Conservation (phyloP, 2,113 vertebrate species). For the Hymenochirus boettgeri region DNA sequence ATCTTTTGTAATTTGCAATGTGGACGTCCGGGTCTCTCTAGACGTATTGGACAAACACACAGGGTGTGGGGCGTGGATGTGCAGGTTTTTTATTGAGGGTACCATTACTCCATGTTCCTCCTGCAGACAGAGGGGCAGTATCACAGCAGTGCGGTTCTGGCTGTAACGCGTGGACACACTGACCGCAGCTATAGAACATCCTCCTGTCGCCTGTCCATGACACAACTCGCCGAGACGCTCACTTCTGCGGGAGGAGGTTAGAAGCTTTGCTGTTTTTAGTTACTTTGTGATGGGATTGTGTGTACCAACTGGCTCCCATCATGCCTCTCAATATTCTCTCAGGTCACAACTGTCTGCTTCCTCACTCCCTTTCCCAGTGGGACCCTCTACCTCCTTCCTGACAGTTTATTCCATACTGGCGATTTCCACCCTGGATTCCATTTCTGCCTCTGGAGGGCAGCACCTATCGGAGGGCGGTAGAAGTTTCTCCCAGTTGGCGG, state of each 20-base stretch:
- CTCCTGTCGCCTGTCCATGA: conserved; percentile 66
- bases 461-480: neutral
- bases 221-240: conserved; percentile 73
- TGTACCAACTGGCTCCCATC: no score
- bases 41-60: no score
- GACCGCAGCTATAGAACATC: conserved; percentile 69
- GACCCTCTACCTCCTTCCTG: conserved; percentile 57
- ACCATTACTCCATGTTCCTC: neutral
- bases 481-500: conserved; percentile 80
- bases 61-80: no score
- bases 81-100: no score
- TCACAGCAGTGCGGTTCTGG: conserved; percentile 81
- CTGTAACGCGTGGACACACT: conserved; percentile 78
- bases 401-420: conserved; percentile 53
- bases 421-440: conserved; percentile 65
- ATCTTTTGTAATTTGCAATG: no score
- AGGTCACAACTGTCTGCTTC: conserved; percentile 79
- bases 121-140: conserved; percentile 71
- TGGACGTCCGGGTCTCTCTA: no score
- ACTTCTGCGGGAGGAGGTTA: conserved; percentile 81
- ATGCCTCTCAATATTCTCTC: neutral
- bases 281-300: no score
- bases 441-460: conserved; percentile 67
- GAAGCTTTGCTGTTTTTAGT: no score
- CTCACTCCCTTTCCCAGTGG: conserved; percentile 77